Evolutionary conservation across 2,113 vertebrate species (phyloP).

Genomic region (Rissa tridactyla): DNA sequence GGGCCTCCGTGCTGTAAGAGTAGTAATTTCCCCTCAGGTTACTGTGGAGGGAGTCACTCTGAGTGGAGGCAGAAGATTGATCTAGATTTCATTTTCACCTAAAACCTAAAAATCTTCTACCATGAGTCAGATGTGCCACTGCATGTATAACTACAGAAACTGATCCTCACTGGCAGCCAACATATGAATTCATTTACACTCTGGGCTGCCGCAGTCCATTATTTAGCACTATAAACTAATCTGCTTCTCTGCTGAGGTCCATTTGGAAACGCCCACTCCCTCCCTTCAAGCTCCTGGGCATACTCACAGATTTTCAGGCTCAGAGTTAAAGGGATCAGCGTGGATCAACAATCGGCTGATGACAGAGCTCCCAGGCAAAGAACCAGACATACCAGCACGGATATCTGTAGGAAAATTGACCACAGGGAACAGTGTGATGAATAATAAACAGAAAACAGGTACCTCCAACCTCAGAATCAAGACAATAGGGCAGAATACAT

Average conservation of each 20-base stretch:
- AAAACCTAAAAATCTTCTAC: neutral
- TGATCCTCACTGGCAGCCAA: neutral
- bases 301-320: conserved; percentile 93
- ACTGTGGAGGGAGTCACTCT: neutral
- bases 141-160: neutral
- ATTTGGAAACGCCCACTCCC: neutral
- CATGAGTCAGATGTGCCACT: neutral
- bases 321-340: conserved; percentile 89
- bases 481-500: neutral
- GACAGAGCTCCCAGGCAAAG: conserved; percentile 87
- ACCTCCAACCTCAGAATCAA: neutral
- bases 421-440: neutral
- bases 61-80: neutral
- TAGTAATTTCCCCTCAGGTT: neutral
- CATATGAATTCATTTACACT: neutral
- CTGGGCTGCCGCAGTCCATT: neutral
- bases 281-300: neutral
- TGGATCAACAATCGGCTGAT: conserved; percentile 92
- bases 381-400: conserved; percentile 84
- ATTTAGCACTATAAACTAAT: neutral
- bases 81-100: neutral
- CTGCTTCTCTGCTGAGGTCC: neutral
- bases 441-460: neutral
- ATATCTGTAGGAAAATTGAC: conserved; percentile 72
- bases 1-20: neutral